Evolutionary conservation across 1,140 invertebrate genomes (phyloP).

Genomic region (Lepidostoma basale): DNA sequence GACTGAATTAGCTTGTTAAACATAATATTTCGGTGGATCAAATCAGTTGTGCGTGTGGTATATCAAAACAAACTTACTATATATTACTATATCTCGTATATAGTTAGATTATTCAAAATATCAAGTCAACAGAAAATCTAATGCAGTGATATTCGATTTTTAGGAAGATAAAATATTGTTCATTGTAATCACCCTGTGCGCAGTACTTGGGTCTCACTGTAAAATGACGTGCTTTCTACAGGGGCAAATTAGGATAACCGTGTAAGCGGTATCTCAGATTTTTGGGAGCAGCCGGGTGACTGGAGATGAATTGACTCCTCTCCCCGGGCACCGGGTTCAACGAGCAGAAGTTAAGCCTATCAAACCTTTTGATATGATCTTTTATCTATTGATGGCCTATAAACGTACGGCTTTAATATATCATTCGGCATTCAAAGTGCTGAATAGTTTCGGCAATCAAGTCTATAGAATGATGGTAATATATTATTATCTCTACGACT

Average conservation of each 20-base stretch:
- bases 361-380: conserved; percentile 1
- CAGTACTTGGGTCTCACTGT: not conserved
- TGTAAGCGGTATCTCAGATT: conserved; percentile 35
- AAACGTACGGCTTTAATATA: not conserved
- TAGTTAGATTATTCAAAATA: no score
- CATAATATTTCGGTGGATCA: no score
- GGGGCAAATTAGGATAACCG: conserved; percentile 43
- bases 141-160: no score
- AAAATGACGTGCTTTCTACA: conserved; percentile 35
- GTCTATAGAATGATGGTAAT: no score
- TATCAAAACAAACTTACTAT: no score
- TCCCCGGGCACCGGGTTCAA: not conserved
- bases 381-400: conserved; percentile 19
- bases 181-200: not conserved
- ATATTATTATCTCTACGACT: no score
- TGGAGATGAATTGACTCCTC: conserved; percentile 1
- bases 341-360: conserved; percentile 22
- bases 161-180: no score
- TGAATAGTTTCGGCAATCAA: conserved; percentile 17
- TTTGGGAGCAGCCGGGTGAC: conserved; percentile 31
- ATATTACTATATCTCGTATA: no score
- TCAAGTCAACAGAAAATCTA: no score
- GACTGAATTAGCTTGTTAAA: no score
- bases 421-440: conserved; percentile 7
- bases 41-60: no score